These are phyloP conservation scores for Drosophila nr. perissopoda DNA, from an alignment of 2,888 invertebrate species.

Conservation along the genomic window DNA sequence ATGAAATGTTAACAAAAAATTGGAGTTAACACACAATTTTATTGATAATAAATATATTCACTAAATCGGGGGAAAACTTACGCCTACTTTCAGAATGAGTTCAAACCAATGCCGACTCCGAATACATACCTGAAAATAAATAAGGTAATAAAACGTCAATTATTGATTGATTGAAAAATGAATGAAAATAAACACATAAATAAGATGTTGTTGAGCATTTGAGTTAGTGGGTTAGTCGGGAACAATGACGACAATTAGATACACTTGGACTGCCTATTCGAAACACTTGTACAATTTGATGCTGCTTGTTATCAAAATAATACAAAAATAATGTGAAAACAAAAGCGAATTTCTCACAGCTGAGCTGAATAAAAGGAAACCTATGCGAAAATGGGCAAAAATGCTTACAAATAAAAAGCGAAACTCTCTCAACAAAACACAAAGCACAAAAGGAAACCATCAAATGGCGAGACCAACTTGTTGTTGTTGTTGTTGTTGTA, in stretches of 20 bases:
- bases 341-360: conserved; percentile 15
- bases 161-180: conserved; percentile 3
- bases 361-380: conserved; percentile 44
- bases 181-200: neutral
- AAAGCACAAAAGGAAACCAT: conserved; percentile 53
- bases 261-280: neutral
- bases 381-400: conserved; percentile 1
- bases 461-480: conserved; percentile 52
- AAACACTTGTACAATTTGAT: neutral
- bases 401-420: conserved; percentile 11
- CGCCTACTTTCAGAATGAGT: neutral
- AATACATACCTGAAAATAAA: conserved; percentile 67
- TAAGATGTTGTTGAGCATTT: neutral
- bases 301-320: neutral
- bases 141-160: neutral
- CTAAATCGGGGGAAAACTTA: conserved; percentile 9
- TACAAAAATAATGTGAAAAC: neutral
- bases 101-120: neutral
- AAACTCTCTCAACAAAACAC: conserved; percentile 8
- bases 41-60: neutral
- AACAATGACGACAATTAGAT: neutral
- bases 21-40: neutral
- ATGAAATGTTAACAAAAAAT: neutral
- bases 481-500: conserved; percentile 13
- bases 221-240: conserved; percentile 1